Conservation (phyloP, 1,140 invertebrate genomes). For the Drosophila erecta region DNA sequence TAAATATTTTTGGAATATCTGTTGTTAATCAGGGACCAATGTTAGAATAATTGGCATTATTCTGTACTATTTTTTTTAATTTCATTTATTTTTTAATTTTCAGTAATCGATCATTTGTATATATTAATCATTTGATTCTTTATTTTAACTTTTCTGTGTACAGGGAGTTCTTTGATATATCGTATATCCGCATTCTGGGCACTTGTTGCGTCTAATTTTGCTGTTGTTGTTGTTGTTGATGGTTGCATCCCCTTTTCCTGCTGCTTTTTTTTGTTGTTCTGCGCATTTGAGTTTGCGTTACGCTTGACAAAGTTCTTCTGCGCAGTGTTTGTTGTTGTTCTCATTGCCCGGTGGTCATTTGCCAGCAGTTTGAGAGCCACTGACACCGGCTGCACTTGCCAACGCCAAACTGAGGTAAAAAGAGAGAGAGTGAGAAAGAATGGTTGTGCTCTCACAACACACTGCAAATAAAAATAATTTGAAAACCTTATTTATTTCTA, state of each 20-base stretch:
- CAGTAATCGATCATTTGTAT: background rate
- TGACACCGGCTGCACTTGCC: slow-evolving; percentile 22
- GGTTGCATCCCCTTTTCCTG: slow-evolving; percentile 46
- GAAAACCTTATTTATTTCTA: too few relatives aligned
- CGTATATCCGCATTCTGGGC: background rate
- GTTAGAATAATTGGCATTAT: too few relatives aligned
- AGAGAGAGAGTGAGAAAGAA: background rate
- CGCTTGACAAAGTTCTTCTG: slow-evolving; percentile 68
- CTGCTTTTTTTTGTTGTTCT: slow-evolving; percentile 29
- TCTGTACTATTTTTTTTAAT: too few relatives aligned
- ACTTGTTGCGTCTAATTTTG: slow-evolving; percentile 27
- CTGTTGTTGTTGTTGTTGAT: slow-evolving; percentile 7
- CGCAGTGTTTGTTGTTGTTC: slow-evolving; percentile 22
- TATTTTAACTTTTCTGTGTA: background rate
- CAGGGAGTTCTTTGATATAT: slow-evolving; percentile 3
- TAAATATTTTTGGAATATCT: too few relatives aligned
- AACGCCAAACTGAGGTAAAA: slow-evolving; percentile 12
- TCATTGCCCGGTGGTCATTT: slow-evolving; percentile 16
- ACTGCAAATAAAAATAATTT: background rate
- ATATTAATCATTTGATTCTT: background rate
- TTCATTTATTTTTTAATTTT: too few relatives aligned
- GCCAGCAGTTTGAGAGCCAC: slow-evolving; percentile 38
- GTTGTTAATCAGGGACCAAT: too few relatives aligned
- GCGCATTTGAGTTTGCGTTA: slow-evolving; percentile 60
- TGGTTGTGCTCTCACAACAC: background rate